Evolutionary conservation across 2,113 vertebrate genomes (phyloP).

Genomic region (Thunnus maccoyii): DNA sequence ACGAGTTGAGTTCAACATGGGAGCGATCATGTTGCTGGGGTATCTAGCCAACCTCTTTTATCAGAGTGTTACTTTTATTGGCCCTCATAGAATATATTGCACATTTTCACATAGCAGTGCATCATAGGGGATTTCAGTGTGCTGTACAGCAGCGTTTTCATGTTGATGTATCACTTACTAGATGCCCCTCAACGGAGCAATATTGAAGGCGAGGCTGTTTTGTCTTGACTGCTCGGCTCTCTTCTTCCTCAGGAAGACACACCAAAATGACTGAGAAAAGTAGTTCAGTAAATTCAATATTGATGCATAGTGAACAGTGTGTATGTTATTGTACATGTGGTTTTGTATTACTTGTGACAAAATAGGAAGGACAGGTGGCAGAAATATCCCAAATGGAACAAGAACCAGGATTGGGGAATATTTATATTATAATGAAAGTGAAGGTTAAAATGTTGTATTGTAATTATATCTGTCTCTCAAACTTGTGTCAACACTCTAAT

Average conservation of each 20-base stretch:
- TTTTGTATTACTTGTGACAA: background rate
- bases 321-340: background rate
- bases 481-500: too few relatives aligned
- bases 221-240: slow-evolving; percentile 25
- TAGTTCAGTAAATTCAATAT: background rate
- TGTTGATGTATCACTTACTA: slow-evolving; percentile 2
- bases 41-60: background rate
- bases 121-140: slow-evolving; percentile 2
- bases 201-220: slow-evolving; percentile 11
- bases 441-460: background rate
- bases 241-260: background rate
- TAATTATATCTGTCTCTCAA: background rate
- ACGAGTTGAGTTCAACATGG: background rate
- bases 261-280: background rate
- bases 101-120: slow-evolving; percentile 17
- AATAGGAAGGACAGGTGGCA: background rate
- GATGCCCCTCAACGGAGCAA: slow-evolving; percentile 23
- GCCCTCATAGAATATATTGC: slow-evolving; percentile 15
- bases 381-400: too few relatives aligned
- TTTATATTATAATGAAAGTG: background rate
- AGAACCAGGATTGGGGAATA: too few relatives aligned
- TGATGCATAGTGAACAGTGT: background rate
- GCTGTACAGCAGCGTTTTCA: background rate
- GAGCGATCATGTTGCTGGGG: background rate
- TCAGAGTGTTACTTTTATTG: slow-evolving; percentile 21